Evolutionary conservation across 2,888 invertebrate genomes (phyloP).

Genomic region (Hirtodrosophila alboralis): DNA sequence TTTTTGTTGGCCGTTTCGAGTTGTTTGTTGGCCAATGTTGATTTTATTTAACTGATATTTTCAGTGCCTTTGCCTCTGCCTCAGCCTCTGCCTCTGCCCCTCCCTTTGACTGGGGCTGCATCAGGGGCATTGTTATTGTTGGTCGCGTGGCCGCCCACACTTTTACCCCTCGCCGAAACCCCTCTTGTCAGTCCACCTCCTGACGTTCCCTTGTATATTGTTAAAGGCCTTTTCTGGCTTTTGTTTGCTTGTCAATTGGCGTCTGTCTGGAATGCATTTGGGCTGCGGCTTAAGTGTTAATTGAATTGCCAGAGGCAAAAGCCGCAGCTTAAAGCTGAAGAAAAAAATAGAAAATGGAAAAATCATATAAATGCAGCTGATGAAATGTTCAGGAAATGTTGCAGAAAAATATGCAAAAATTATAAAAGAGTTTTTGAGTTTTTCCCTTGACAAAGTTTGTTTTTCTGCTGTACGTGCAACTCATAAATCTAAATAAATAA

Average conservation of each 20-base stretch:
- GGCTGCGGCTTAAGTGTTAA: slow-evolving; percentile 67
- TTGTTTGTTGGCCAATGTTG: slow-evolving; percentile 59
- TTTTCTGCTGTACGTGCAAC: no score
- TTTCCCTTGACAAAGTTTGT: no score
- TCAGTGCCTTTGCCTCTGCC: slow-evolving; percentile 35
- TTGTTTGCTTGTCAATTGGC: slow-evolving; percentile 71
- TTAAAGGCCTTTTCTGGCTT: slow-evolving; percentile 36
- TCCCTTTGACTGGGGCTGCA: slow-evolving; percentile 37
- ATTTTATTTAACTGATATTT: slow-evolving; percentile 73
- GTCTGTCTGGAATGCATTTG: slow-evolving; percentile 60
- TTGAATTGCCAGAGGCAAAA: slow-evolving; percentile 56
- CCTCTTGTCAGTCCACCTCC: not conserved
- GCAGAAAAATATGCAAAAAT: slow-evolving; percentile 3
- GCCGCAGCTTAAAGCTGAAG: slow-evolving; percentile 24
- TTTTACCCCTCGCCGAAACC: not conserved
- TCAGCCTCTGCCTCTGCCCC: slow-evolving; percentile 37
- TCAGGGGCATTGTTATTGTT: slow-evolving; percentile 31
- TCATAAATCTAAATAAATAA: not conserved
- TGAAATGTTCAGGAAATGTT: slow-evolving; percentile 17
- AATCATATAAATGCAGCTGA: not conserved
- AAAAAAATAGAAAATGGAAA: slow-evolving; percentile 5
- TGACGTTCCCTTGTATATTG: not conserved
- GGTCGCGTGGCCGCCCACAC: slow-evolving; percentile 35
- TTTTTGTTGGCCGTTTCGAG: slow-evolving; percentile 23
- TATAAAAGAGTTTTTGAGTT: no score